Evolutionary conservation across 2,888 invertebrate genomes (phyloP), one percentile per base, ranked within the genome.

Genomic region (Oegoconia quadripuncta): DNA sequence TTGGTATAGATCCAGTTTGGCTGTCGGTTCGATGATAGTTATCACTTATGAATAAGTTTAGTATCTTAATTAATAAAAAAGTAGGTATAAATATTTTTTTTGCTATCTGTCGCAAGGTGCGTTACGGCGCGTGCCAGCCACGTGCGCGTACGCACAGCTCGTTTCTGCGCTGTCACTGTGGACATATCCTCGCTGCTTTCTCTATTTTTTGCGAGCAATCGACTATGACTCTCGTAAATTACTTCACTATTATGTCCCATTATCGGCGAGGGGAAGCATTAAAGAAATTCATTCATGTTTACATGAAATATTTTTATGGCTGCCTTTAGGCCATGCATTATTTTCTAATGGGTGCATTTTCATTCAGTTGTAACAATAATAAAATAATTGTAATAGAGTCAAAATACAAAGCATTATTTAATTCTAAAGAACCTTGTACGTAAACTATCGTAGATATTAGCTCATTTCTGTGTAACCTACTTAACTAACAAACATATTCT

Each of bases 141-240:
- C 71, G 76, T 78, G 82, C 74, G 72, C 50, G 52, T 46, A 48
- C 42, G 42, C 46, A 40, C 48, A 52, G 55, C 55, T 59, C 66
- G 69, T 62, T 69, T 60, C 66, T 75, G 77, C 74, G 55, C 74
- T 80, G 82, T 84, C 83, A 83, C 74, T 78, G 74, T 74, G 59
- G 74, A 70, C 69, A 59, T 67, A 63, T 64, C 68, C 64, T 56
- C 49, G 49, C 56, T 32, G 16, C 27, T 69, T 60, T 69, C 70
- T 70, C 54, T 68, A 66, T 60, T 59, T 64, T 62, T 46, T 46
- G 56, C 50, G 57, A 64, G 65, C 73, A 72, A 73, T 72, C 65
- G 69, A 66, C 72, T 75, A 66, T 72, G 63, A 66, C 48, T 61
- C 59, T 55, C 68, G 68, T 74, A 80, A 82, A 80, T 78, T 82